Conservation (phyloP, 2,113 vertebrate species). For the Spea multiplicata region DNA sequence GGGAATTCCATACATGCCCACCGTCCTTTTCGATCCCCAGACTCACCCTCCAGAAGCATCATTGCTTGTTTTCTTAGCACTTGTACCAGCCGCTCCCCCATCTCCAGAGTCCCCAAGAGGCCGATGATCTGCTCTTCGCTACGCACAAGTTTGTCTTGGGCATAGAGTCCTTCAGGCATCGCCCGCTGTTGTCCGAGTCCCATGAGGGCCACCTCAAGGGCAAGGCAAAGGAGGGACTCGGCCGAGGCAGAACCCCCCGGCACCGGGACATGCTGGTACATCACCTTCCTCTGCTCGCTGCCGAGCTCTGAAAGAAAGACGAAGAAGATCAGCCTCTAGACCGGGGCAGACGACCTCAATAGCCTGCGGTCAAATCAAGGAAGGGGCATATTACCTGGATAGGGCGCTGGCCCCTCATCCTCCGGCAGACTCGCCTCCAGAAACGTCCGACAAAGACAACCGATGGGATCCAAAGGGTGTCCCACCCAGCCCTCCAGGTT, state of each 20-base stretch:
- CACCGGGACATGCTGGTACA: conserved; percentile 59
- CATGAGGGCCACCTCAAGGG: conserved; percentile 61
- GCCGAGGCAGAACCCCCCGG: conserved; percentile 51
- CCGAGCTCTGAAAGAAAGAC: conserved; percentile 47
- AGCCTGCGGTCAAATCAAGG: too few species aligned
- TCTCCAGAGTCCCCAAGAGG: conserved; percentile 60
- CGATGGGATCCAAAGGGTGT: conserved; percentile 66
- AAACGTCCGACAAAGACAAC: conserved; percentile 64
- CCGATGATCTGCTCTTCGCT: conserved; percentile 64
- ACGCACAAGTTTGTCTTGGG: conserved; percentile 68
- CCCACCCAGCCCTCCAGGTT: conserved; percentile 67
- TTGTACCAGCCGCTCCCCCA: conserved; percentile 61
- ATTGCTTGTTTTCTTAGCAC: conserved; percentile 62
- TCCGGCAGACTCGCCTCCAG: conserved; percentile 62
- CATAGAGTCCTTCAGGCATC: conserved; percentile 64
- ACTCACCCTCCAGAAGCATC: conserved; percentile 63
- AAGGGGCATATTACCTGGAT: conserved; percentile 53
- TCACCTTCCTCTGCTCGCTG: conserved; percentile 57
- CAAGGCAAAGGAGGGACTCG: conserved; percentile 62
- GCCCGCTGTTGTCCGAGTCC: conserved; percentile 66
- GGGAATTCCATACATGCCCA: background rate
- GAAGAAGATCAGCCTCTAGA: background rate
- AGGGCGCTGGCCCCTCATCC: conserved; percentile 56
- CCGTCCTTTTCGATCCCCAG: background rate
- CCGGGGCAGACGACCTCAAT: background rate